Evolutionary conservation across 1,140 invertebrate genomes (phyloP).

Genomic region (Cydia strobilella): DNA sequence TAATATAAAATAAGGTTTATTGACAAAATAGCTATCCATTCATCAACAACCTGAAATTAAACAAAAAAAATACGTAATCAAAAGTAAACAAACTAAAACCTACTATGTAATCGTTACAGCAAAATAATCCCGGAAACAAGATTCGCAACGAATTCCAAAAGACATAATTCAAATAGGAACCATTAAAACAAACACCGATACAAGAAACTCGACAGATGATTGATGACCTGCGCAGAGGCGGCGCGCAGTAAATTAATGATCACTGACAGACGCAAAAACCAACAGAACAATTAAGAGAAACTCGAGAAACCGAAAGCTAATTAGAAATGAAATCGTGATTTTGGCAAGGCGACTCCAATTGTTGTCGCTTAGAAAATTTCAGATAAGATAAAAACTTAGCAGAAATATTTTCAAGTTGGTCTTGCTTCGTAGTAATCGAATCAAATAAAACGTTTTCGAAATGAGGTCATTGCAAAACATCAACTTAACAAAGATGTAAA

Average conservation of each 20-base stretch:
- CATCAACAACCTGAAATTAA: neutral
- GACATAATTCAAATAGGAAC: conserved; percentile 20
- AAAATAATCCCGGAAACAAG: conserved; percentile 5
- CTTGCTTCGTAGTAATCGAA: neutral
- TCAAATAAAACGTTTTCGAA: too few relatives aligned
- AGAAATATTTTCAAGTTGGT: neutral
- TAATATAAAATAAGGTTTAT: neutral
- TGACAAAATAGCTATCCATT: neutral
- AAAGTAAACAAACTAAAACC: neutral
- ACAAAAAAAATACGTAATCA: neutral
- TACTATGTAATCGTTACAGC: neutral
- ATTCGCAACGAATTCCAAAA: conserved; percentile 11
- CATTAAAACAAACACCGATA: conserved; percentile 28
- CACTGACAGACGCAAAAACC: conserved; percentile 30
- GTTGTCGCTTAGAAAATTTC: neutral
- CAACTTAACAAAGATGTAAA: too few relatives aligned
- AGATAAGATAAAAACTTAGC: neutral
- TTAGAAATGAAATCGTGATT: conserved; percentile 24
- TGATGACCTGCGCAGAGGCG: conserved; percentile 18
- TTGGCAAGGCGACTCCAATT: neutral
- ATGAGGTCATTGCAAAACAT: neutral
- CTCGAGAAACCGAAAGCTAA: conserved; percentile 23
- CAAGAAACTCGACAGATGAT: conserved; percentile 32
- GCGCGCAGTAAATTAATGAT: conserved; percentile 22
- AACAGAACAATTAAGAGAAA: conserved; percentile 31